These are phyloP conservation scores for Epinotia bilunana DNA, from an alignment of 2,888 invertebrate species.

Conservation along the genomic window DNA sequence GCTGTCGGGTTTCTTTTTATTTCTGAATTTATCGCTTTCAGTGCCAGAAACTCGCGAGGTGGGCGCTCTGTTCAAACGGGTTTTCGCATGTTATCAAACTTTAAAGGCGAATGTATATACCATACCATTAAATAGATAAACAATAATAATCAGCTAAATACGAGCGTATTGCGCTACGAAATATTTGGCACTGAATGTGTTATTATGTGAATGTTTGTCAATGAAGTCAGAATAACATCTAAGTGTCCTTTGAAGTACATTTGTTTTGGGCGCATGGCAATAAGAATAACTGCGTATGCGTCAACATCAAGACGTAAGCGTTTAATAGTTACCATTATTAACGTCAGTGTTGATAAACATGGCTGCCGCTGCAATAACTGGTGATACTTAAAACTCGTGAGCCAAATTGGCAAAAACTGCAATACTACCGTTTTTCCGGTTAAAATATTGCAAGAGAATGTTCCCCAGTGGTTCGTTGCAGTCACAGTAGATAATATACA, in stretches of 20 bases:
- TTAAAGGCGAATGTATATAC: too few species aligned
- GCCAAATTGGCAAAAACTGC: background rate
- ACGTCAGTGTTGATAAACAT: constrained; percentile 4
- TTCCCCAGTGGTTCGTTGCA: too few species aligned
- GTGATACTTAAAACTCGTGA: background rate
- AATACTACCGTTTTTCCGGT: background rate
- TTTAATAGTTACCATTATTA: background rate
- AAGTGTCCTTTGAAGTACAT: background rate
- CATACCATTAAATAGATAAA: too few species aligned
- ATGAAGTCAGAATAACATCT: background rate
- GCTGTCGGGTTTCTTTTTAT: too few species aligned
- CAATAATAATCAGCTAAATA: too few species aligned
- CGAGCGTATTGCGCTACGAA: too few species aligned
- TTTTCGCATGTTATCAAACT: too few species aligned
- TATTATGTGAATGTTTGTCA: background rate
- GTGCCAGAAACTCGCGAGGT: too few species aligned
- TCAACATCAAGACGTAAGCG: background rate
- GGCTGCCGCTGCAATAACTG: background rate
- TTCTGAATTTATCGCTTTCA: too few species aligned
- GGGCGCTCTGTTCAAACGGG: too few species aligned
- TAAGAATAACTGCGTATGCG: background rate
- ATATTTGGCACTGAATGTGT: too few species aligned
- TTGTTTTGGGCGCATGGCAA: background rate
- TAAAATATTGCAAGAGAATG: background rate
- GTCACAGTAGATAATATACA: too few species aligned